A percentile compares a stretch with the other conserved stretches of the same genome.
phyloP scores from a whole-genome alignment of 2,888 invertebrate species.

The Anoncus sp. region DNA sequence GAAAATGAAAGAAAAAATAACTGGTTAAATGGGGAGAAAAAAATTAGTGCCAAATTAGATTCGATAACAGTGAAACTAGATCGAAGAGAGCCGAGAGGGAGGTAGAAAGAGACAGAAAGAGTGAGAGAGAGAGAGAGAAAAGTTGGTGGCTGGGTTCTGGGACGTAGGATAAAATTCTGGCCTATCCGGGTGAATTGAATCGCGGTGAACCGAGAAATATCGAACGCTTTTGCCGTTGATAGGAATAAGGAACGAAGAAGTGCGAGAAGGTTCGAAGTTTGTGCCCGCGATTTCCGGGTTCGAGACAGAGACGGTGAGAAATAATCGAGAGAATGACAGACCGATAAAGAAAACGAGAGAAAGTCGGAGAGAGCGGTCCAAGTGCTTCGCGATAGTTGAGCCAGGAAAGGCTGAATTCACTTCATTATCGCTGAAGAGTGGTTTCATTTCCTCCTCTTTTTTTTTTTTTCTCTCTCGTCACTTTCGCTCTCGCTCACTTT shows the following conservation, averaged over 20 bases:
- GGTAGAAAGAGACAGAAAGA: neutral
- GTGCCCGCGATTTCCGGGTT: constrained; percentile 28
- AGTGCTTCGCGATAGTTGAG: constrained; percentile 33
- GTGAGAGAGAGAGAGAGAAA: constrained; percentile 1
- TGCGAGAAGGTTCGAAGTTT: constrained; percentile 15
- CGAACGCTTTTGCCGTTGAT: constrained; percentile 42
- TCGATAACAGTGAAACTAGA: constrained; percentile 1
- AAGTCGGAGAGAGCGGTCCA: constrained; percentile 10
- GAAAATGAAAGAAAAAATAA: neutral
- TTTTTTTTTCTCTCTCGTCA: constrained; percentile 28
- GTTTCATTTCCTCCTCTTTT: constrained; percentile 53
- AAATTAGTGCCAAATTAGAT: neutral
- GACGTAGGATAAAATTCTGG: constrained; percentile 45
- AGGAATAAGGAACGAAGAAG: constrained; percentile 42
- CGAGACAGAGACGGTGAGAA: constrained; percentile 18
- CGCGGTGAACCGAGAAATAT: constrained; percentile 50
- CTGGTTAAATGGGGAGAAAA: neutral
- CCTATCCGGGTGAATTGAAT: constrained; percentile 48
- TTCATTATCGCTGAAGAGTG: constrained; percentile 61
- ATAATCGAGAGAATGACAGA: neutral
- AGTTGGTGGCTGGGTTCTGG: constrained; percentile 3
- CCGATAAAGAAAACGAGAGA: constrained; percentile 15
- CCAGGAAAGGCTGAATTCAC: constrained; percentile 33
- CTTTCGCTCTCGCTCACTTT: constrained; percentile 30
- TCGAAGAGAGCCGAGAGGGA: neutral